A percentile compares a stretch with the other conserved stretches of the same genome.
Conservation (phyloP, 1,140 invertebrate species). For the Pararge aegeria region DNA sequence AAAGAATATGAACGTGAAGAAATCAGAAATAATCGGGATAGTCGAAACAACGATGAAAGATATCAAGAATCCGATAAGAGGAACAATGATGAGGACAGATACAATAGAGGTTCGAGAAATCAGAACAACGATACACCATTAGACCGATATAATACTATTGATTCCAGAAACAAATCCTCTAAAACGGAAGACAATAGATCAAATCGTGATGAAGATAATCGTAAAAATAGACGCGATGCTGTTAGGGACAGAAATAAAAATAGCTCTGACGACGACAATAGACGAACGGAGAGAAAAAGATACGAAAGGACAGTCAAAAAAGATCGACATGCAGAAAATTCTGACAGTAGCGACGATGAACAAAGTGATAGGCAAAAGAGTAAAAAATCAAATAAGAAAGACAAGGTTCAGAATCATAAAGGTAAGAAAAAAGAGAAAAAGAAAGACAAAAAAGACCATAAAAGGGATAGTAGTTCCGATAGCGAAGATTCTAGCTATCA, state of each 20-base stretch:
- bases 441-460: slow-evolving; percentile 17
- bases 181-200: not conserved
- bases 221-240: slow-evolving; percentile 16
- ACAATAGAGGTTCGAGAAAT: not conserved
- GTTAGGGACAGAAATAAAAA: slow-evolving; percentile 17
- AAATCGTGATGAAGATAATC: not conserved
- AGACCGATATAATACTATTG: not conserved
- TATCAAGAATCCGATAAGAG: no score
- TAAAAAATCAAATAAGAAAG: slow-evolving; percentile 11
- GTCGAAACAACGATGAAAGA: not conserved
- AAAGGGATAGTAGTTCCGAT: not conserved
- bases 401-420: not conserved
- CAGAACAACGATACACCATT: not conserved
- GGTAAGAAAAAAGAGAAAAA: slow-evolving; percentile 7
- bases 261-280: slow-evolving; percentile 20
- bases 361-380: slow-evolving; percentile 4
- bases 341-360: not conserved
- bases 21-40: slow-evolving; percentile 1
- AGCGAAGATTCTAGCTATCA: slow-evolving; percentile 9
- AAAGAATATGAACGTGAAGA: slow-evolving; percentile 3
- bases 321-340: not conserved
- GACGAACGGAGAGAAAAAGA: not conserved
- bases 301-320: not conserved
- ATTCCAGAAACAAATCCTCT: not conserved
- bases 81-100: not conserved